Conservation (phyloP, 2,888 invertebrate genomes). For the Agrochola macilenta region DNA sequence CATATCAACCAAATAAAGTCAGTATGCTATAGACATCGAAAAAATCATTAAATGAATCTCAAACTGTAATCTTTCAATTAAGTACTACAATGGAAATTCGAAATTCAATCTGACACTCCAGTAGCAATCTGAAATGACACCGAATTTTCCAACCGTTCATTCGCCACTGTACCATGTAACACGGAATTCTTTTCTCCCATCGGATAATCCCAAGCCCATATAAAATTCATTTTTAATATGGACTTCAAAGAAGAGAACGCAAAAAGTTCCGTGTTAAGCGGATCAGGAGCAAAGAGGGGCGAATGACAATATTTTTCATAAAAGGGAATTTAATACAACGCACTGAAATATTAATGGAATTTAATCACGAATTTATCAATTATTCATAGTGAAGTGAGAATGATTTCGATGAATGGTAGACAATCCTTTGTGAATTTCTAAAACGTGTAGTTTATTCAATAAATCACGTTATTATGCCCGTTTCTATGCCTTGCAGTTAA, state of each 20-base stretch:
- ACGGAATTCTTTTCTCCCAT: conserved; percentile 19
- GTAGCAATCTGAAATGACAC: conserved; percentile 16
- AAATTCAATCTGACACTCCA: not conserved
- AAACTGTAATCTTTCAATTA: conserved; percentile 1
- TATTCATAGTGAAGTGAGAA: not conserved
- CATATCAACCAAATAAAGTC: not conserved
- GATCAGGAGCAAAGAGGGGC: conserved; percentile 25
- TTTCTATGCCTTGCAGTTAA: not conserved
- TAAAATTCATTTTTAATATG: conserved; percentile 61
- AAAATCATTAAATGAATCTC: not conserved
- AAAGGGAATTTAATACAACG: conserved; percentile 14
- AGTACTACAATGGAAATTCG: not conserved
- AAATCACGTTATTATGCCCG: conserved; percentile 4
- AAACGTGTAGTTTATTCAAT: conserved; percentile 7
- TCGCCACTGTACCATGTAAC: conserved; percentile 1
- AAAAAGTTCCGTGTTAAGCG: conserved; percentile 40
- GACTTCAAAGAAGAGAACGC: conserved; percentile 44
- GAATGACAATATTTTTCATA: conserved; percentile 32
- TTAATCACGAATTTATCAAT: not conserved
- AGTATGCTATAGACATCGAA: not conserved
- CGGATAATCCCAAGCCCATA: conserved; percentile 30
- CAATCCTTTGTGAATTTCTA: not conserved
- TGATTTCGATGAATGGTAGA: not conserved
- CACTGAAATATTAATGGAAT: not conserved
- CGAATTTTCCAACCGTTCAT: conserved; percentile 9